phyloP scores from a whole-genome alignment of 53 echinoderm and acorn worm species.

The Holothuria scabra region DNA sequence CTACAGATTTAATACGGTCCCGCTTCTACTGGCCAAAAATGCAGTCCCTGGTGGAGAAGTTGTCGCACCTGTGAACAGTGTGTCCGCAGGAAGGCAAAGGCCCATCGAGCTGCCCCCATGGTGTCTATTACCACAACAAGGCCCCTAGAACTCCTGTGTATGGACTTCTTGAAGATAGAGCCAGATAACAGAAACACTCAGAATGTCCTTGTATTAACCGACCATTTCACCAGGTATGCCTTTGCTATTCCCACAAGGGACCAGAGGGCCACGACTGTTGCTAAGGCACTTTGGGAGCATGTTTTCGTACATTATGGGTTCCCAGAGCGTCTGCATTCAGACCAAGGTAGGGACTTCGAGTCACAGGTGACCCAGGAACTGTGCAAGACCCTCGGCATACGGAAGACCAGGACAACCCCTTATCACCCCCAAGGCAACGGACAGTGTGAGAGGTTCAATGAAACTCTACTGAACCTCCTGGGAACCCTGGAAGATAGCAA shows the following conservation, averaged over 20 bases:
- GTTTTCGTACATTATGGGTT: too few relatives aligned
- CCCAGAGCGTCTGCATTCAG: constrained; percentile 49
- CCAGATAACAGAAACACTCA: constrained; percentile 9
- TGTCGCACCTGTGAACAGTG: constrained; percentile 36
- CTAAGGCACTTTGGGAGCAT: constrained; percentile 36
- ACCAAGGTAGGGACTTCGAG: constrained; percentile 62
- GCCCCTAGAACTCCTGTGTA: constrained; percentile 33
- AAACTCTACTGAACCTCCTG: constrained; percentile 58
- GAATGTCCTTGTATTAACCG: constrained; percentile 27
- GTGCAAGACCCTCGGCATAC: constrained; percentile 46
- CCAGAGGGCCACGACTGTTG: constrained; percentile 43
- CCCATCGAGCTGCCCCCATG: background rate
- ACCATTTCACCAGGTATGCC: constrained; percentile 49
- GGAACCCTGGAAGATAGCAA: constrained; percentile 61
- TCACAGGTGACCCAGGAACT: constrained; percentile 50
- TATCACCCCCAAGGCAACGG: constrained; percentile 72
- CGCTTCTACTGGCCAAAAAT: constrained; percentile 73
- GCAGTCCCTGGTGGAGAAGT: constrained; percentile 53
- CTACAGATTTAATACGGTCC: constrained; percentile 55
- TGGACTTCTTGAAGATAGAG: constrained; percentile 32
- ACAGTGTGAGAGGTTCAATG: constrained; percentile 64
- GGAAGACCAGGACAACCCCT: constrained; percentile 61
- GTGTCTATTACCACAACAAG: constrained; percentile 3
- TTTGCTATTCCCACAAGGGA: constrained; percentile 40
- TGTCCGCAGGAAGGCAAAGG: constrained; percentile 29